A percentile compares a stretch with the other conserved stretches of the same genome.
phyloP scores from a whole-genome alignment of 23 tunicate genomes.

The Ascidia mentula region DNA sequence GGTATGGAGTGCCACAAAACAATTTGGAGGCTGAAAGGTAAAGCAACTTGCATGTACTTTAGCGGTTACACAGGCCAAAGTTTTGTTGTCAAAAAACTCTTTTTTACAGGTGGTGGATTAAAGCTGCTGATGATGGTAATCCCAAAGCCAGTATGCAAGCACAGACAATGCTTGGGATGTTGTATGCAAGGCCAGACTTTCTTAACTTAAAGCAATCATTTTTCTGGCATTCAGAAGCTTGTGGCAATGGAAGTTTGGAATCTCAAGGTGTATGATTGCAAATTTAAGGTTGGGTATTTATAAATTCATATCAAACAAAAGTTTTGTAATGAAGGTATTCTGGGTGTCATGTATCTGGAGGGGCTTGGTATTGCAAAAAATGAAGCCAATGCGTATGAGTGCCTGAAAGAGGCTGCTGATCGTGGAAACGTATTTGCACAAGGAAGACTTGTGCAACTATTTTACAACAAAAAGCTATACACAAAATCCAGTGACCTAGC shows the following conservation, averaged over 20 bases:
- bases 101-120: slow-evolving; percentile 80
- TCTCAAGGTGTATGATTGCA: slow-evolving; percentile 84
- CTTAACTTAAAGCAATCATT: slow-evolving; percentile 75
- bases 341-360: slow-evolving; percentile 88
- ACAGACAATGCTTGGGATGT: slow-evolving; percentile 95
- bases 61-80: neutral
- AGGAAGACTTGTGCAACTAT: slow-evolving; percentile 80
- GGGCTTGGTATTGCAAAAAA: slow-evolving; percentile 61
- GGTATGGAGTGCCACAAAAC: slow-evolving; percentile 79
- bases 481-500: slow-evolving; percentile 97
- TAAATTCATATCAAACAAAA: too few species aligned
- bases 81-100: neutral
- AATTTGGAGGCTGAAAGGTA: slow-evolving; percentile 87
- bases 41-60: neutral
- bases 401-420: slow-evolving; percentile 90
- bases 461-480: slow-evolving; percentile 68
- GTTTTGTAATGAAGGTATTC: slow-evolving; percentile 71
- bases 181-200: slow-evolving; percentile 85
- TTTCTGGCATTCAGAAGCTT: slow-evolving; percentile 98
- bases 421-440: slow-evolving; percentile 94
- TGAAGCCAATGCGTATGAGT: slow-evolving; percentile 68
- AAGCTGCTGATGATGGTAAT: slow-evolving; percentile 89
- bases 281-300: too few species aligned
- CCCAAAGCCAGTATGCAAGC: slow-evolving; percentile 81
- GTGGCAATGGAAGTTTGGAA: slow-evolving; percentile 97